These are phyloP conservation scores for Trochalopteron elliotii DNA, from an alignment of 2,113 vertebrate genomes.

Conservation along the genomic window DNA sequence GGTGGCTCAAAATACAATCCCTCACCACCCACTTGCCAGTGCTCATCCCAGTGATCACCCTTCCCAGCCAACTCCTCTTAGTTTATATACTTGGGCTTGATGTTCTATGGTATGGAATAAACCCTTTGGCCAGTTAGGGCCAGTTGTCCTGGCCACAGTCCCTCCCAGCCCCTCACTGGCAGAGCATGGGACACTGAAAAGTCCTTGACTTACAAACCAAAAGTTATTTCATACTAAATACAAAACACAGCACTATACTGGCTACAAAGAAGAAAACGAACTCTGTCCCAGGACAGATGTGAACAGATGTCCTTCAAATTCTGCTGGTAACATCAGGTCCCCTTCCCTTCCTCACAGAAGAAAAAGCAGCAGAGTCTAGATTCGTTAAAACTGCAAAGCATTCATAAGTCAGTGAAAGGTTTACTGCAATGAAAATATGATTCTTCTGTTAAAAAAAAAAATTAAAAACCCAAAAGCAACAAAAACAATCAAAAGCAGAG, in stretches of 20 bases:
- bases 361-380: not conserved
- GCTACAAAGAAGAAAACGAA: not conserved
- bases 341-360: not conserved
- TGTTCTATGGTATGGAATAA: not conserved
- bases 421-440: not conserved
- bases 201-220: not conserved
- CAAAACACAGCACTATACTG: not conserved
- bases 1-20: not conserved
- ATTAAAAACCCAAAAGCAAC: not conserved
- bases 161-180: not conserved
- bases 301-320: not conserved
- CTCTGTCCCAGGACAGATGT: not conserved
- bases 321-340: not conserved
- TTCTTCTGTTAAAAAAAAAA: not conserved
- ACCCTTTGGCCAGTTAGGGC: not conserved
- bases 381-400: not conserved
- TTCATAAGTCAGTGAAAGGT: not conserved
- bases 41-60: not conserved
- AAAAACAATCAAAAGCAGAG: not conserved
- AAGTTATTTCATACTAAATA: not conserved
- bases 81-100: not conserved
- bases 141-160: not conserved
- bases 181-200: not conserved
- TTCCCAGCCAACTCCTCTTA: not conserved
- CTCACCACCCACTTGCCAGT: not conserved